phyloP scores from a whole-genome alignment of 2,797 vertebrate genomes.

The Tolypeutes matacus region DNA sequence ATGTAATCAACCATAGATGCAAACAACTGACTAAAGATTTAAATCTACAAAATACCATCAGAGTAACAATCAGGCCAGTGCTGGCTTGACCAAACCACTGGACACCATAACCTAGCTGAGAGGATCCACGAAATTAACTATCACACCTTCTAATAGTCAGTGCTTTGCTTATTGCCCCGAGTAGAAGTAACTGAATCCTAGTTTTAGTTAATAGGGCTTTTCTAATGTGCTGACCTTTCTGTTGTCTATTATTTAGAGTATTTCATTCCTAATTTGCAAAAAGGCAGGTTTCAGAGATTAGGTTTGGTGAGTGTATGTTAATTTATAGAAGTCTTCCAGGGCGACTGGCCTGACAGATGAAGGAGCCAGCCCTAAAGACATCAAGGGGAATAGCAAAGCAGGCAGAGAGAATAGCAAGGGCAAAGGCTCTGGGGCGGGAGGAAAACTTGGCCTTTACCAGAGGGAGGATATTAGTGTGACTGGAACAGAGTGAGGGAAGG shows the following conservation, averaged over 20 bases:
- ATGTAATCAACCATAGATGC: no score
- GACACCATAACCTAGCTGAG: no score
- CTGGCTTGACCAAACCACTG: no score
- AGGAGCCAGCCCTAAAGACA: neutral
- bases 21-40: no score
- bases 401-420: neutral
- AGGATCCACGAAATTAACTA: no score
- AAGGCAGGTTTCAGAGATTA: neutral
- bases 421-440: neutral
- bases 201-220: conserved; percentile 12
- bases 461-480: neutral
- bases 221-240: neutral
- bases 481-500: neutral
- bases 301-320: neutral
- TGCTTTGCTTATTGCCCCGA: neutral
- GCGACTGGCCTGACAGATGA: neutral
- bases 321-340: neutral
- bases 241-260: neutral
- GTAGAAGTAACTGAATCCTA: neutral
- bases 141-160: no score
- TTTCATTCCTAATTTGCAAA: neutral
- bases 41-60: no score
- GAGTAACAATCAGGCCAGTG: no score
- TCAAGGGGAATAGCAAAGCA: neutral
- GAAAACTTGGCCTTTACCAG: neutral